Conservation (phyloP, 2,888 invertebrate species). For the Germaria angustata region DNA sequence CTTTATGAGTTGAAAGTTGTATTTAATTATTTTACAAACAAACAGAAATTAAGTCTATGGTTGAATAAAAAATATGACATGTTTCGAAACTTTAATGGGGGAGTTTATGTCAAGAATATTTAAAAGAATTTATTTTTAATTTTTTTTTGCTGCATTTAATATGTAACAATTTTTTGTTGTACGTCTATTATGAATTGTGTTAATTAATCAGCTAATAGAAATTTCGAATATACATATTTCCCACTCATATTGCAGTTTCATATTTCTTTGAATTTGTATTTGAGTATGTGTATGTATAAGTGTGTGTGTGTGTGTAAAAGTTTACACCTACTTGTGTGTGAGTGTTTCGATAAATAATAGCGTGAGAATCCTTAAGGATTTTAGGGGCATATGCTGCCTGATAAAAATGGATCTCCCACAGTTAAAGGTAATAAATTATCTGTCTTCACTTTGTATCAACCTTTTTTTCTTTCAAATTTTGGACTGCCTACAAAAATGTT, state of each 20-base stretch:
- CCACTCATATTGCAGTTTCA: slow-evolving; percentile 14
- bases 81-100: slow-evolving; percentile 42
- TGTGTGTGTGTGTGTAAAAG: slow-evolving; percentile 9
- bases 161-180: no score
- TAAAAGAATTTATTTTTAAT: slow-evolving; percentile 52
- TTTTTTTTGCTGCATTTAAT: slow-evolving; percentile 3
- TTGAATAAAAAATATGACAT: slow-evolving; percentile 42
- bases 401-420: slow-evolving; percentile 54
- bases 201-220: slow-evolving; percentile 41
- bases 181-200: slow-evolving; percentile 2
- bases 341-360: slow-evolving; percentile 17
- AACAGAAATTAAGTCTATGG: background rate
- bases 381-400: slow-evolving; percentile 39
- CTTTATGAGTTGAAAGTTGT: slow-evolving; percentile 14
- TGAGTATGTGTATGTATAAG: background rate
- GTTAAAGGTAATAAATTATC: slow-evolving; percentile 59
- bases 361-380: slow-evolving; percentile 64
- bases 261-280: background rate
- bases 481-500: slow-evolving; percentile 44
- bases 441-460: slow-evolving; percentile 48
- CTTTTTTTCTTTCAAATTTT: slow-evolving; percentile 17
- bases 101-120: slow-evolving; percentile 56
- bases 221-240: slow-evolving; percentile 1
- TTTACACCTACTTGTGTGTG: slow-evolving; percentile 51
- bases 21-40: slow-evolving; percentile 1